Evolutionary conservation across 2,113 vertebrate species (phyloP), one percentile per base, ranked within the genome.

Genomic region (Lepus americanus): DNA sequence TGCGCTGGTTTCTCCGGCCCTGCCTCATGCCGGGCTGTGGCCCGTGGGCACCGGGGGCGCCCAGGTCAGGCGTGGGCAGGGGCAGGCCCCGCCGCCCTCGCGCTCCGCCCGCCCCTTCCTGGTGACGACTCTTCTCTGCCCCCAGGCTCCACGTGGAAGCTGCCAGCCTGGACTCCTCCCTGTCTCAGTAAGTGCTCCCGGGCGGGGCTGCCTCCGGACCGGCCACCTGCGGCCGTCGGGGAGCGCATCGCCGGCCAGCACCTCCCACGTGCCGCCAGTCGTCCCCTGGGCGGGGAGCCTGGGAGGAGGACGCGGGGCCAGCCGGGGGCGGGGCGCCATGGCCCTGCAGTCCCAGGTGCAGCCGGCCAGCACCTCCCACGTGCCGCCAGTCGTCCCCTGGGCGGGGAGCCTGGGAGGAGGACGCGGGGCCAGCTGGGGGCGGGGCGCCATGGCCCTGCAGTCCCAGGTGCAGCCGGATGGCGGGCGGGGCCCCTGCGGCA

Each of bases 101-200:
- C n/a, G 36, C n/a, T 51, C 9, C 0, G 2, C 59, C 72, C 6
- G 33, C 0, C 0, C 59, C 76, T 3, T 95, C 83, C 82, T 59
- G 95, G 94, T 97, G 96, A 92, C 86, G 87, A 97, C 96, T 96
- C 95, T 72, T 0, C 97, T 94, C 64, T 86, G 92, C 98, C 95
- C 78, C 91, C 98, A 98, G 98, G 98, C 97, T 93, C 33, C 98
- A 96, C 95, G 97, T 98, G 96, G 99, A 99, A 98, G 99, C 99
- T 96, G 99, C 99, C 99, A 99, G 99, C 98, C 97, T 99, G 99
- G 99, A 99, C 97, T 99, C 99, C 87, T 99, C 99, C 94, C 98
- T 99, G 97, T 99, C 99, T 36, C 98, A 98, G 98, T 98, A 98
- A 98, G 98, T 99, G 84, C 78, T 9, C n/a, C 59, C 66, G 87